phyloP scores from a whole-genome alignment of 2,113 vertebrate species.

The Ellobius talpinus region DNA sequence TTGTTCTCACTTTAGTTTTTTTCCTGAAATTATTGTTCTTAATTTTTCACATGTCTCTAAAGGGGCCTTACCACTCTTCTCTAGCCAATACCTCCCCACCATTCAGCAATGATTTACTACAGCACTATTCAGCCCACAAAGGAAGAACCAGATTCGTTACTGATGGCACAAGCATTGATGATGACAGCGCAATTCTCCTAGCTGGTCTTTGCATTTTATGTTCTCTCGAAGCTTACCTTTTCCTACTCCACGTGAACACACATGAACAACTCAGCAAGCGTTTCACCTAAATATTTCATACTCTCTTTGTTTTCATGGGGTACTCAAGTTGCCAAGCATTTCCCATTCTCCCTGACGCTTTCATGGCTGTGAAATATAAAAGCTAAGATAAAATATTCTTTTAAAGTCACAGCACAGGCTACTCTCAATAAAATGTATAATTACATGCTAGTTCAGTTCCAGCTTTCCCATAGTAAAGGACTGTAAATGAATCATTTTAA shows the following conservation, averaged over 20 bases:
- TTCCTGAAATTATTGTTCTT: neutral
- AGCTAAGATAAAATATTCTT: neutral
- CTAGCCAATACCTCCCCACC: too few species aligned
- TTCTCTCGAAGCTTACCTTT: neutral
- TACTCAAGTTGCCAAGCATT: too few species aligned
- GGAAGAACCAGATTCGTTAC: neutral
- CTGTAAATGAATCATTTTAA: neutral
- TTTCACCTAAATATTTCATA: neutral
- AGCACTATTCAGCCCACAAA: neutral
- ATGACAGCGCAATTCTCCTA: neutral
- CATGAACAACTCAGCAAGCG: neutral
- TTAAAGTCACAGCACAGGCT: neutral
- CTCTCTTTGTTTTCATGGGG: neutral
- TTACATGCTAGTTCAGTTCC: neutral
- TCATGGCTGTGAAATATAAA: neutral
- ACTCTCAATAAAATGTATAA: conserved; percentile 21
- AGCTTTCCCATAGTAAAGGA: conserved; percentile 10
- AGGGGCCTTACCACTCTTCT: neutral
- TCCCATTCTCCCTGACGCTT: neutral
- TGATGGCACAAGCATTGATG: neutral
- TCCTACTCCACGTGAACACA: neutral
- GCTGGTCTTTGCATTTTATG: neutral
- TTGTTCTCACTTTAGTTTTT: neutral
- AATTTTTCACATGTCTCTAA: neutral
- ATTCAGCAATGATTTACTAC: neutral